Conservation (phyloP, 2,113 vertebrate genomes). For the Cochlearius cochlearius region DNA sequence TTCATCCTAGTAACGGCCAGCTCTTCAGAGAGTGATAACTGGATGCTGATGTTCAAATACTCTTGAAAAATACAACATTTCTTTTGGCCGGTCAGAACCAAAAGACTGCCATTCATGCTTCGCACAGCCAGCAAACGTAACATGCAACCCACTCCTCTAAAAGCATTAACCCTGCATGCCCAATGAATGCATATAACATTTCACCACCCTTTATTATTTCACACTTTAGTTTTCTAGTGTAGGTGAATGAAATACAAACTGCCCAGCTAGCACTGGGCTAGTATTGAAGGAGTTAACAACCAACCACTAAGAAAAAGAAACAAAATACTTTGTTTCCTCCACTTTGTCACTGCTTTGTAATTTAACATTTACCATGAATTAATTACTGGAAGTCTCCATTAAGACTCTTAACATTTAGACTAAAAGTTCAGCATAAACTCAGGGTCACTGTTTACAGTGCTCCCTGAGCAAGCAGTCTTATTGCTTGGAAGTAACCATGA, state of each 20-base stretch:
- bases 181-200: not conserved
- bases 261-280: not conserved
- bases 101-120: not conserved
- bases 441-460: slow-evolving; percentile 27
- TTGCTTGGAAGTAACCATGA: slow-evolving; percentile 33
- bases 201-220: not conserved
- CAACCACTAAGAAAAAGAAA: not conserved
- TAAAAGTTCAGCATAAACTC: slow-evolving; percentile 56
- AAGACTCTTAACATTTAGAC: slow-evolving; percentile 43
- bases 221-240: not conserved
- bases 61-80: not conserved
- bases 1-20: not conserved
- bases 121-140: not conserved
- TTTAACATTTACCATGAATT: slow-evolving; percentile 15
- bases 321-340: not conserved
- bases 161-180: not conserved
- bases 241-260: not conserved
- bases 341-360: not conserved
- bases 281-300: not conserved
- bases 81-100: not conserved
- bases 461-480: slow-evolving; percentile 34
- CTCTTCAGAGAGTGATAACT: not conserved
- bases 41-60: not conserved
- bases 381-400: slow-evolving; percentile 24
- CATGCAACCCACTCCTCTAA: not conserved